Evolutionary conservation across 1,140 invertebrate species (phyloP).

Genomic region (Drosophila guanche): DNA sequence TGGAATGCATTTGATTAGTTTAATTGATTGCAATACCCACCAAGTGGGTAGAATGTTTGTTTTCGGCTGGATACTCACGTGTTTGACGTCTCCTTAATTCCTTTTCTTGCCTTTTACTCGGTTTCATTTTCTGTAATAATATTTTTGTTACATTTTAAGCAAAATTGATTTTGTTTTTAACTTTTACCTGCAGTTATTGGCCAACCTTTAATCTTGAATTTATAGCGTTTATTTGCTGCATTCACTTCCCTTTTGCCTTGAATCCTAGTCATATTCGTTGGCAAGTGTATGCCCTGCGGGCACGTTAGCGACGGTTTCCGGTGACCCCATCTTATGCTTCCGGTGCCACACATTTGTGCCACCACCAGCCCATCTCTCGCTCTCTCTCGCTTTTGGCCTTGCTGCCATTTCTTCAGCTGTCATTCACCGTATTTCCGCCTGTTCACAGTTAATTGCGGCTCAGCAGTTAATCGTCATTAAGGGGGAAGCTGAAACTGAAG

Average conservation of each 20-base stretch:
- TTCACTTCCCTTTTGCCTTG: neutral
- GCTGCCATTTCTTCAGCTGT: conserved; percentile 35
- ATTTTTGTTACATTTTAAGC: too few relatives aligned
- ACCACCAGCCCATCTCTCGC: too few relatives aligned
- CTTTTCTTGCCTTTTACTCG: neutral
- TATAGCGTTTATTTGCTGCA: too few relatives aligned
- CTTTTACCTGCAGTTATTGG: too few relatives aligned
- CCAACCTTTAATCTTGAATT: neutral
- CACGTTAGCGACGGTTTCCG: too few relatives aligned
- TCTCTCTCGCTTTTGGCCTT: neutral
- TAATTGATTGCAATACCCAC: neutral
- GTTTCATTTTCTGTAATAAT: neutral
- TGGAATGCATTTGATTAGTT: neutral
- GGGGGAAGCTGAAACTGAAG: conserved; percentile 3
- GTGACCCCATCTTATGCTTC: too few relatives aligned
- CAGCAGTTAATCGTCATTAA: conserved; percentile 79
- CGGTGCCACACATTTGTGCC: too few relatives aligned
- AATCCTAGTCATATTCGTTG: too few relatives aligned
- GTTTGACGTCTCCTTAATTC: neutral
- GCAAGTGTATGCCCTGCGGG: too few relatives aligned
- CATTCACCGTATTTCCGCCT: conserved; percentile 71
- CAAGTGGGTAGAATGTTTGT: too few relatives aligned
- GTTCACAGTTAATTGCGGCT: conserved; percentile 80
- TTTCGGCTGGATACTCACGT: too few relatives aligned
- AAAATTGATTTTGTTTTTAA: too few relatives aligned